Evolutionary conservation across 1,140 invertebrate genomes (phyloP).

Genomic region (Ridgeia piscesae): DNA sequence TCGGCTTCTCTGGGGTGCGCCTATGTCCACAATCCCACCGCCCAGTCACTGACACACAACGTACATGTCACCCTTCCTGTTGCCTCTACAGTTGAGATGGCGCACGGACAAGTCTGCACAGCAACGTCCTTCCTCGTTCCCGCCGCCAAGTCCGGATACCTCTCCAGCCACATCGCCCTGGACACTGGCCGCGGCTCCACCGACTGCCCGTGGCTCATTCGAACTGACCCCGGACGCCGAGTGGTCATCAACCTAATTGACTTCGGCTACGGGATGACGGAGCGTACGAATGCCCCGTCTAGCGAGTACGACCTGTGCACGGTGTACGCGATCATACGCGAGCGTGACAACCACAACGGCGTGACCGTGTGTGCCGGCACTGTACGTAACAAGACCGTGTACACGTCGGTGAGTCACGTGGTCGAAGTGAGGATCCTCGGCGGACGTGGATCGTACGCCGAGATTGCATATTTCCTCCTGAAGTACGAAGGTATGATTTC

Average conservation of each 20-base stretch:
- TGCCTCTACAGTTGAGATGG: constrained; percentile 9
- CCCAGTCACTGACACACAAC: not conserved
- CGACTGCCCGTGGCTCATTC: constrained; percentile 30
- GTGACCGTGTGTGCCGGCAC: constrained; percentile 3
- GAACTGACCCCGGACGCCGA: constrained; percentile 24
- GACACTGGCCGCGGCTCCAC: constrained; percentile 26
- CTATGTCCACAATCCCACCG: not conserved
- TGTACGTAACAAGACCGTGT: not conserved
- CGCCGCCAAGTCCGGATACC: constrained; percentile 15
- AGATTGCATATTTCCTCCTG: constrained; percentile 18
- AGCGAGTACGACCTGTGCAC: constrained; percentile 8
- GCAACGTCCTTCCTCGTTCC: not conserved
- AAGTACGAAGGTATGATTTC: constrained; percentile 20
- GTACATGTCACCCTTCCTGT: not conserved
- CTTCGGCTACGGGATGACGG: constrained; percentile 1
- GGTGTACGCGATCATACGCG: constrained; percentile 20
- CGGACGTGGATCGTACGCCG: not conserved
- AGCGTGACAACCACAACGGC: not conserved
- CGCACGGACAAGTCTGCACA: not conserved
- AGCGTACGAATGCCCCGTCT: not conserved
- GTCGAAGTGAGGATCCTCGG: constrained; percentile 20
- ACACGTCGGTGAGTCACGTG: constrained; percentile 6
- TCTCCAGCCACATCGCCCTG: constrained; percentile 24
- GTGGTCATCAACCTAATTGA: constrained; percentile 29
- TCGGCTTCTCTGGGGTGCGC: not conserved